Evolutionary conservation across 2,888 invertebrate species (phyloP), one percentile per base, ranked within the genome.

Genomic region (Platerodrilus igneus): DNA sequence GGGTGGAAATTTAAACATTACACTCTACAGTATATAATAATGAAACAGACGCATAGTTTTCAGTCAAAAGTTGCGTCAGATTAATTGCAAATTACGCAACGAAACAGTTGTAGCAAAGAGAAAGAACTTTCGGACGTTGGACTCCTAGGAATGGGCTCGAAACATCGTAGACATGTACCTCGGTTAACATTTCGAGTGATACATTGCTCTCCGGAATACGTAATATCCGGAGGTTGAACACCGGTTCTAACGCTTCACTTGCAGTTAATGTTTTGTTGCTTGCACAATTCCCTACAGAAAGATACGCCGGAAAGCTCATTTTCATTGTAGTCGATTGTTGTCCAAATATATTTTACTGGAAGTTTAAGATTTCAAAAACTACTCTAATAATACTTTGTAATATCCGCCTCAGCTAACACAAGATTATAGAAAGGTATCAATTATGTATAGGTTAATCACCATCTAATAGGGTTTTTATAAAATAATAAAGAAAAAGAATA

Each of bases 121-220:
- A 34, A 25, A 30, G 14, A 23, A 34, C n/a, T n/a, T n/a, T n/a
- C n/a, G n/a, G n/a, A n/a, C n/a, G n/a, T n/a, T n/a, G n/a, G 52
- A 41, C 50, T 47, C 51, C 50, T 51, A 45, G 47, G 47, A 53
- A 46, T 48, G 41, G 39, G 41, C 47, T 48, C 50, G 45, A 51
- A 44, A 44, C 52, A 51, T 52, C 48, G 50, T 48, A 50, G 48
- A 45, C 47, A 45, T 43, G 45, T 46, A 37, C 45, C 48, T 45
- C 43, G 43, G 48, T 52, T 50, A 51, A 49, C 51, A 47, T 50
- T 48, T 50, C 51, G 49, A 48, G 53, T 55, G 53, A 53, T 51
- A 55, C 55, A 53, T 55, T 52, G 50, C 51, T 47, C 53, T 47
- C 45, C 48, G 53, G 55, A 55, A 55, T 55, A 55, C 53, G 49